phyloP scores from a whole-genome alignment of 1,140 invertebrate species.

The Anagrus nilaparvatae region DNA sequence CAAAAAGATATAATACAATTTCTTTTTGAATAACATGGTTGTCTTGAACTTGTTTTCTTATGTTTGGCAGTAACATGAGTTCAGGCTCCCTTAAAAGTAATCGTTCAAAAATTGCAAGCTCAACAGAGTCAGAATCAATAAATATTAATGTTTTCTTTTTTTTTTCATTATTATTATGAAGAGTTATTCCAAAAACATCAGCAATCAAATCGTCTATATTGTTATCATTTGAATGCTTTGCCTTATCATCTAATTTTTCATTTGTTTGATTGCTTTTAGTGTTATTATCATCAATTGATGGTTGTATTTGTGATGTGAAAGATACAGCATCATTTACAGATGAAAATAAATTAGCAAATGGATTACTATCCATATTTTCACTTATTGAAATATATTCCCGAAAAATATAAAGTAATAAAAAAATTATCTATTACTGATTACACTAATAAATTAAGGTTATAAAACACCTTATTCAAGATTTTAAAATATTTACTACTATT shows the following conservation, averaged over 20 bases:
- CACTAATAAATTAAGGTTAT: too few species aligned
- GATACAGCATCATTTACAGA: constrained; percentile 28
- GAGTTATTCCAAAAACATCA: constrained; percentile 56
- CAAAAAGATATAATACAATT: constrained; percentile 55
- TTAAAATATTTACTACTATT: too few species aligned
- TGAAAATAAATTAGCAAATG: constrained; percentile 41
- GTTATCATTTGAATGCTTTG: too few species aligned
- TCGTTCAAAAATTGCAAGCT: constrained; percentile 71
- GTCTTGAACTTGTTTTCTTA: constrained; percentile 31
- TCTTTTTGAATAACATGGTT: constrained; percentile 46
- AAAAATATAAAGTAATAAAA: too few species aligned
- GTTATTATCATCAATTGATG: constrained; percentile 1
- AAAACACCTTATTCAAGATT: too few species aligned
- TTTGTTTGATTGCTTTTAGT: constrained; percentile 5
- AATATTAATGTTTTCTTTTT: constrained; percentile 39
- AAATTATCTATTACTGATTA: too few species aligned
- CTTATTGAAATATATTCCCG: too few species aligned
- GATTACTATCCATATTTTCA: constrained; percentile 35
- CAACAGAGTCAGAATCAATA: constrained; percentile 54
- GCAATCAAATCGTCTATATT: constrained; percentile 42
- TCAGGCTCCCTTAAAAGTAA: constrained; percentile 54
- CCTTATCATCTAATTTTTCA: constrained; percentile 9
- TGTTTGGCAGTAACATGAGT: constrained; percentile 37
- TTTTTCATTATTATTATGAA: constrained; percentile 34
- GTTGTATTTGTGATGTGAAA: constrained; percentile 25